Percentiles rank a stretch among this genome's conserved stretches.
These are phyloP conservation scores for Mirounga angustirostris DNA, from an alignment of 2,113 vertebrate species.

Conservation along the genomic window DNA sequence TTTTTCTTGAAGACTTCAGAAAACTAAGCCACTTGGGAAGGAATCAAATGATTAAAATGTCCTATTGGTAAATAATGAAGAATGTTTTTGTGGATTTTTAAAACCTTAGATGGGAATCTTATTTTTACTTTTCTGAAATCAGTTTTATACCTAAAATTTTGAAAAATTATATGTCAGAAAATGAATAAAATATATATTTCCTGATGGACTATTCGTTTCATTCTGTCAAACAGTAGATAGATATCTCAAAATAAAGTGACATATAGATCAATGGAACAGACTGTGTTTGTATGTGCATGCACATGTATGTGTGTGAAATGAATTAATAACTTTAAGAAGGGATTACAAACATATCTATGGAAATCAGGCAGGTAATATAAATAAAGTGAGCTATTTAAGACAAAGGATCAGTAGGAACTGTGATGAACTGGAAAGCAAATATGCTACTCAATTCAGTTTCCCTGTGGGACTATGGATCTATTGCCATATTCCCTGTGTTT, in stretches of 20 bases:
- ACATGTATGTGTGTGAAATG: not conserved
- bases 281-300: not conserved
- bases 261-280: too few relatives aligned
- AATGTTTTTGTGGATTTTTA: not conserved
- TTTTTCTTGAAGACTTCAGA: constrained; percentile 19
- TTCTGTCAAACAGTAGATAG: not conserved
- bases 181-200: not conserved
- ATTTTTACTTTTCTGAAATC: not conserved
- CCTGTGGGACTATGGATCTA: not conserved
- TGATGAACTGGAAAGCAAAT: not conserved
- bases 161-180: constrained; percentile 14
- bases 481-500: not conserved
- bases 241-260: not conserved
- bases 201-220: not conserved
- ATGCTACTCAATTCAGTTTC: not conserved
- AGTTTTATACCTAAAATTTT: constrained; percentile 14
- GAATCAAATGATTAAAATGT: not conserved
- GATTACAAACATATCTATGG: not conserved
- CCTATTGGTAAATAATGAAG: not conserved
- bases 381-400: not conserved
- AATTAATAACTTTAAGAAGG: not conserved
- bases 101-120: not conserved
- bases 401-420: not conserved
- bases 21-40: constrained; percentile 18
- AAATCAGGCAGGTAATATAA: not conserved